Evolutionary conservation across 2,888 invertebrate species (phyloP).

Genomic region (Cryptocephalus primarius): DNA sequence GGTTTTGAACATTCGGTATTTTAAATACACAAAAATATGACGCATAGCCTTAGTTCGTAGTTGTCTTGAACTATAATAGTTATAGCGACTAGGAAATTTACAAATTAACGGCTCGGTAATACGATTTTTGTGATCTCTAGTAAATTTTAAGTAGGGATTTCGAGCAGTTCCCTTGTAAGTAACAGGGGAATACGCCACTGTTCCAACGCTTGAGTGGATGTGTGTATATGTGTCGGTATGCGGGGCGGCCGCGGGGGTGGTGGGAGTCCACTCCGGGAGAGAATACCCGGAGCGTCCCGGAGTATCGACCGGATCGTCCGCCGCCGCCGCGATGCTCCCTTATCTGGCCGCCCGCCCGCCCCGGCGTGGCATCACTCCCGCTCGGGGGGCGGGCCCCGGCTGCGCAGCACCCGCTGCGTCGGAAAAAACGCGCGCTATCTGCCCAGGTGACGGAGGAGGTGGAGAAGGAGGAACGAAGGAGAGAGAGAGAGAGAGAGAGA

Average conservation of each 20-base stretch:
- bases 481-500: slow-evolving; percentile 16
- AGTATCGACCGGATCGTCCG: slow-evolving; percentile 25
- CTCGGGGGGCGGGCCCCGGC: slow-evolving; percentile 7
- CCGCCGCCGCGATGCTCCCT: slow-evolving; percentile 24
- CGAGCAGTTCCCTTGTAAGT: too few species aligned
- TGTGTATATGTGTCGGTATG: too few species aligned
- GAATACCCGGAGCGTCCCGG: slow-evolving; percentile 29
- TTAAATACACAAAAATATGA: too few species aligned
- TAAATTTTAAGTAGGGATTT: too few species aligned
- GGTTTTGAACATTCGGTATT: too few species aligned
- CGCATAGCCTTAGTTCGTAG: too few species aligned
- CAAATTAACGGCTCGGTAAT: too few species aligned
- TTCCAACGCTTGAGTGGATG: too few species aligned
- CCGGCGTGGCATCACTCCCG: slow-evolving; percentile 28
- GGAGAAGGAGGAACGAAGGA: slow-evolving; percentile 17
- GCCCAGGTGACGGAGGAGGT: slow-evolving; percentile 21
- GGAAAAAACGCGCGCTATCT: slow-evolving; percentile 22
- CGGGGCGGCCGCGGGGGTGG: slow-evolving; percentile 6
- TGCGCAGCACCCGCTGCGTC: slow-evolving; percentile 29
- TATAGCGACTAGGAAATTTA: too few species aligned
- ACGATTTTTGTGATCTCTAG: too few species aligned
- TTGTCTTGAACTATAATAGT: too few species aligned
- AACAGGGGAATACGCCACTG: too few species aligned
- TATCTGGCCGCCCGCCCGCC: slow-evolving; percentile 30
- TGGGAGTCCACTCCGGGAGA: slow-evolving; percentile 23